Conservation (phyloP, 2,888 invertebrate species). For the Xylocampa areola region DNA sequence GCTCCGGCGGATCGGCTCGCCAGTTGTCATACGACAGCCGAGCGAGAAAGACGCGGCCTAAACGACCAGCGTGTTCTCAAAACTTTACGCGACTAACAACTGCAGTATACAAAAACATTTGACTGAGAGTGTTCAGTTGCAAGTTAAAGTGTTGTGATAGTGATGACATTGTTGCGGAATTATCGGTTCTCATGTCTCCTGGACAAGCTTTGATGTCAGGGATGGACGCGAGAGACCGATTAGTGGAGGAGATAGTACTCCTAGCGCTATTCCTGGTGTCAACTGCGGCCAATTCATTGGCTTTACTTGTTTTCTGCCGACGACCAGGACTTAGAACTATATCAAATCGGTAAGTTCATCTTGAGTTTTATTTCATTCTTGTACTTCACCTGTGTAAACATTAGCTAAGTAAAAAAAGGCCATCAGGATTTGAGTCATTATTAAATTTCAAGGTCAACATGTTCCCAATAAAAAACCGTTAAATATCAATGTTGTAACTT, state of each 20-base stretch:
- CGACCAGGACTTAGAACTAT: constrained; percentile 93
- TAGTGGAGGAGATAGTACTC: constrained; percentile 86
- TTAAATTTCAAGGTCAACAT: constrained; percentile 48
- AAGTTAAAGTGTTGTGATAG: constrained; percentile 80
- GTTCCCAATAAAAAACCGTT: constrained; percentile 50
- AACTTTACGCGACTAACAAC: constrained; percentile 87
- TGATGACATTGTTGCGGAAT: constrained; percentile 86
- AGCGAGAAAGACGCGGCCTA: constrained; percentile 86
- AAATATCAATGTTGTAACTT: constrained; percentile 45
- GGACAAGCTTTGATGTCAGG: constrained; percentile 87
- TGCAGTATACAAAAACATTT: constrained; percentile 77
- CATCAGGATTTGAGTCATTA: constrained; percentile 32
- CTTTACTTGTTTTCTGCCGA: constrained; percentile 93
- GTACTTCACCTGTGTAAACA: constrained; percentile 25
- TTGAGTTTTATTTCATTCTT: constrained; percentile 15
- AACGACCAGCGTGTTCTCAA: constrained; percentile 85
- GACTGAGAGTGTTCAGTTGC: constrained; percentile 85
- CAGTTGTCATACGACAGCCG: constrained; percentile 85
- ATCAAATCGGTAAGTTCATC: constrained; percentile 92
- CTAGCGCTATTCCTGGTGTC: constrained; percentile 91
- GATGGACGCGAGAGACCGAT: constrained; percentile 85
- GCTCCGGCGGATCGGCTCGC: constrained; percentile 51
- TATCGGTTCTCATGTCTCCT: constrained; percentile 79
- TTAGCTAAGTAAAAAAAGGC: constrained; percentile 12
- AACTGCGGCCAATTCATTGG: constrained; percentile 92